Evolutionary conservation across 2,888 invertebrate genomes (phyloP), one percentile per base, ranked within the genome.

Genomic region (Aphodius granarius): DNA sequence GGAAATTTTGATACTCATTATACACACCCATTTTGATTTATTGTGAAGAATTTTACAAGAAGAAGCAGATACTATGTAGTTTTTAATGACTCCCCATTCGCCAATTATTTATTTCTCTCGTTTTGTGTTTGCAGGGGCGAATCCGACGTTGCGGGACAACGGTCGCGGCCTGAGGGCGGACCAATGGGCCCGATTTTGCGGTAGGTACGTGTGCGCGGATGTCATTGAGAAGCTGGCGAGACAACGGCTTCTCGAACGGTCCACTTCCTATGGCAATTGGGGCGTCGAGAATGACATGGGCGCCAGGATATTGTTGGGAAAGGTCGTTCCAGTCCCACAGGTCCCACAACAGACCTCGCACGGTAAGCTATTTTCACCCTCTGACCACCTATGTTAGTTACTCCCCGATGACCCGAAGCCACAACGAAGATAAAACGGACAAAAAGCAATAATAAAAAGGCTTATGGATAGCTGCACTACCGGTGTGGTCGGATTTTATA

Each of bases 121-220:
- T 66, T 70, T 17, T 18, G 17, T 62, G 65, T 74, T 83, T 84
- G 22, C 85, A 94, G 93, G 93, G 79, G 93, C 93, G 13, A 93
- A 92, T 82, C 92, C 93, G 3, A 90, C 91, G 13, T 87, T 92
- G 78, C 88, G 92, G 71, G 94, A 94, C 84, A 89, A 90, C 79
- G 92, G 93, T 0, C 88, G 93, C 71, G 91, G 92, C 15, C 86
- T 93, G 66, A 89, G 92, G 76, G 93, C 94, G 0, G 92, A 92
- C 81, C 93, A 94, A 85, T 94, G 94, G 94, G 94, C 94, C 0
- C 87, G 91, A 79, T 93, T 91, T 84, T 94, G 93, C 83, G 93
- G 94, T 13, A 89, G 94, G 66, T 90, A 92, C 83, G 89, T 91
- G 63, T 92, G 92, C 82, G 92, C 93, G 2, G 93, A 93, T 82